These are phyloP conservation scores for Periplaneta americana DNA, from an alignment of 1,140 invertebrate genomes.

Conservation along the genomic window DNA sequence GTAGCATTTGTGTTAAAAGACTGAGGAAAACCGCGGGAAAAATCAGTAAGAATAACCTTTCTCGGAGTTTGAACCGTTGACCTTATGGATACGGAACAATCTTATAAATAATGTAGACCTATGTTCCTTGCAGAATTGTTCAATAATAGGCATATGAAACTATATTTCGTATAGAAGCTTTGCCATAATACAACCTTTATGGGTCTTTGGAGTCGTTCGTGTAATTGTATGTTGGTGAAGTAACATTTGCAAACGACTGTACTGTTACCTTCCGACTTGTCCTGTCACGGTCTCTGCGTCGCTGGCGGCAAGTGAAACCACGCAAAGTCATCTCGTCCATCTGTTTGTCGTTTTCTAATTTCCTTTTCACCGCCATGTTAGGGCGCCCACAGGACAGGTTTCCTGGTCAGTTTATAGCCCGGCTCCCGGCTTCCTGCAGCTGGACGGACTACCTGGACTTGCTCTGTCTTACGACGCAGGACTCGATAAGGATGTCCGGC, in stretches of 20 bases:
- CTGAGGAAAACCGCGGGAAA: no score
- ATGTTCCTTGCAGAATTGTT: no score
- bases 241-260: not conserved
- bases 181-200: no score
- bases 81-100: no score
- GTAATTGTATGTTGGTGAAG: not conserved
- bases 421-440: not conserved
- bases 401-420: not conserved
- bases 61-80: no score
- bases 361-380: not conserved
- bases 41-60: no score
- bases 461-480: not conserved
- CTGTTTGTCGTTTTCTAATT: not conserved
- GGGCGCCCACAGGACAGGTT: not conserved
- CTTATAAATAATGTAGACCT: no score
- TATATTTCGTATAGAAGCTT: no score
- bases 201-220: no score
- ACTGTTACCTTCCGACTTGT: not conserved
- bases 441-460: not conserved
- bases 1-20: no score
- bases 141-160: no score
- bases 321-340: not conserved
- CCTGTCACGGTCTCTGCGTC: not conserved
- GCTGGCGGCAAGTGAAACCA: not conserved
- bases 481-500: no score